Base-by-base conservation (phyloP, 2,113 vertebrate species). In the Protobothrops flavoviridis region DNA sequence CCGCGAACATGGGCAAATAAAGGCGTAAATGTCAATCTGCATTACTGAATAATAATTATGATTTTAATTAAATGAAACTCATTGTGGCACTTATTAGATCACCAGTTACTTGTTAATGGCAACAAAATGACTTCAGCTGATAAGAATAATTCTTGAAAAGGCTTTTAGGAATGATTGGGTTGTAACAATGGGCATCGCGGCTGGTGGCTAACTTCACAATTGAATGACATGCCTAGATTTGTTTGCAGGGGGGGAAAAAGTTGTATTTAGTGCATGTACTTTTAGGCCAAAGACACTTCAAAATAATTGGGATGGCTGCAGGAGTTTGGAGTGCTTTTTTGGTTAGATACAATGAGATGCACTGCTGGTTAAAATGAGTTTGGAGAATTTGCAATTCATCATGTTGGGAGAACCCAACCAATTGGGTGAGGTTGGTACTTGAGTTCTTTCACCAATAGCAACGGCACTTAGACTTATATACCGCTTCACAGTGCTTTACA, bases 11-110 rank as follows among this genome's bases (percentile, higher is more conserved):
- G 48, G 48, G 48, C 8, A 98, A 98, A 98, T 97, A 97, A 97
- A 98, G 97, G 95, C 97, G 97, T 98, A 99, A 99, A 98, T 97
- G 98, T 98, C 98, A 98, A 97, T 98, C 98, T 97, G 97, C 97
- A 97, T 98, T 98, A 98, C 97, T 97, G 97, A 97, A 97, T 98
- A 98, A 98, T 99, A 98, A 98, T 99, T 99, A 98, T 98, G 98
- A 98, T 99, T 99, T 99, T 99, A 99, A 99, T 99, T 99, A 99
- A 98, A 98, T 97, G 98, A 98, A 99, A 98, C 98, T 96, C 95
- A 98, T 98, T 97, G 98, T 98, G 99, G 98, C 98, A 97, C 98
- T 99, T 99, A 99, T 98, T 99, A 98, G 97, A 98, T 98, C 98
- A 94, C 96, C 97, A 98, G 96, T 98, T 98, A 98, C 98, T 98